Evolutionary conservation across 2,888 invertebrate genomes (phyloP).

Genomic region (Polymixis flavicincta): DNA sequence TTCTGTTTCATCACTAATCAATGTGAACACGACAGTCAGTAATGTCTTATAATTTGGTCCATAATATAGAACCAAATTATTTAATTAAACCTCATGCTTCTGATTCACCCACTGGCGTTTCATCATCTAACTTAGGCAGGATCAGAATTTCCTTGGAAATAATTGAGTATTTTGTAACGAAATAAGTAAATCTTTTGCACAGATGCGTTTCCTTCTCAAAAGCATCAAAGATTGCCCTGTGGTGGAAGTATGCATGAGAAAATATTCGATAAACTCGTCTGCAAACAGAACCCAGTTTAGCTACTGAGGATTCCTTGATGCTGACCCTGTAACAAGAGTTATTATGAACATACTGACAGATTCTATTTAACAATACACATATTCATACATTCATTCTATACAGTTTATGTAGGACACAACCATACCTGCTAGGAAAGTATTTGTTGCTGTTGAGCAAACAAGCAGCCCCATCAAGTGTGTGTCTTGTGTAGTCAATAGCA

Average conservation of each 20-base stretch:
- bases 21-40: constrained; percentile 57
- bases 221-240: constrained; percentile 98
- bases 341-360: background rate
- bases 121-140: constrained; percentile 98
- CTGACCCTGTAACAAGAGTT: constrained; percentile 94
- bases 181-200: constrained; percentile 98
- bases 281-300: constrained; percentile 99
- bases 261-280: constrained; percentile 99
- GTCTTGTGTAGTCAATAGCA: constrained; percentile 99
- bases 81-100: constrained; percentile 83
- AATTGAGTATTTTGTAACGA: constrained; percentile 99
- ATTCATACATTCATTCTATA: too few species aligned
- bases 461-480: constrained; percentile 99
- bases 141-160: constrained; percentile 99
- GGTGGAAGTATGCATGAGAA: constrained; percentile 99
- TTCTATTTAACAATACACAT: background rate
- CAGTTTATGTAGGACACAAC: constrained; percentile 38
- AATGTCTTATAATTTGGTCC: constrained; percentile 58
- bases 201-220: constrained; percentile 99
- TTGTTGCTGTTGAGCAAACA: constrained; percentile 99
- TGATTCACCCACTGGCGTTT: constrained; percentile 89
- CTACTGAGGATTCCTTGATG: constrained; percentile 99
- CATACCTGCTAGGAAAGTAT: constrained; percentile 99
- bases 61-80: constrained; percentile 61
- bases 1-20: constrained; percentile 53